Percentiles rank a stretch among this genome's conserved stretches.
Conservation (phyloP, 1,140 invertebrate genomes). For the Pissodes strobi region DNA sequence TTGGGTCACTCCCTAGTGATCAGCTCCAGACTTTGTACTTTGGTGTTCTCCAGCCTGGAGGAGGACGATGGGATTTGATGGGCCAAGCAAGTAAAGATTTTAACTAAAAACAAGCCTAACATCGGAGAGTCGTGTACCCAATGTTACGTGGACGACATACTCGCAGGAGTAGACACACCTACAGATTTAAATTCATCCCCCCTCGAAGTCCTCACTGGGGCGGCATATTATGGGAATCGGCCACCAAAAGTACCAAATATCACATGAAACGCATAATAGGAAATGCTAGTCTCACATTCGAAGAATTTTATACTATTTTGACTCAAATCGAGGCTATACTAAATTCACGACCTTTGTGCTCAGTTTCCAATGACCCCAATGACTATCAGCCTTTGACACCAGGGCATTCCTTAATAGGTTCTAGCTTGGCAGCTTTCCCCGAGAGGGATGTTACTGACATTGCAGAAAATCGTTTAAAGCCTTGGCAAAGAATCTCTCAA, state of each 20-base stretch:
- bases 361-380: conserved; percentile 40
- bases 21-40: too few species aligned
- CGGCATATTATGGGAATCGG: conserved; percentile 44
- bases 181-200: conserved; percentile 46
- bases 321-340: conserved; percentile 43
- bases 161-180: too few species aligned
- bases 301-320: conserved; percentile 44
- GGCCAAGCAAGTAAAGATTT: too few species aligned
- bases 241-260: too few species aligned
- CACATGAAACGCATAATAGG: conserved; percentile 44
- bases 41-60: too few species aligned
- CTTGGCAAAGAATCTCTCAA: conserved; percentile 5
- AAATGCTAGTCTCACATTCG: conserved; percentile 45
- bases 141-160: too few species aligned
- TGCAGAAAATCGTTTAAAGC: conserved; percentile 23
- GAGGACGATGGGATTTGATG: too few species aligned
- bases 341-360: conserved; percentile 50
- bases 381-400: conserved; percentile 48
- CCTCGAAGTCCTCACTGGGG: conserved; percentile 44
- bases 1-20: too few species aligned
- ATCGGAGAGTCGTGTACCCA: too few species aligned
- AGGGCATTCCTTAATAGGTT: conserved; percentile 54
- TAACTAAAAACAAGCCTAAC: too few species aligned
- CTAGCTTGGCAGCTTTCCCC: conserved; percentile 39
- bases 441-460: conserved; percentile 19